A percentile compares a stretch with the other conserved stretches of the same genome.
Evolutionary conservation across 1,140 invertebrate genomes (phyloP).

Genomic region (Musca vetustissima): DNA sequence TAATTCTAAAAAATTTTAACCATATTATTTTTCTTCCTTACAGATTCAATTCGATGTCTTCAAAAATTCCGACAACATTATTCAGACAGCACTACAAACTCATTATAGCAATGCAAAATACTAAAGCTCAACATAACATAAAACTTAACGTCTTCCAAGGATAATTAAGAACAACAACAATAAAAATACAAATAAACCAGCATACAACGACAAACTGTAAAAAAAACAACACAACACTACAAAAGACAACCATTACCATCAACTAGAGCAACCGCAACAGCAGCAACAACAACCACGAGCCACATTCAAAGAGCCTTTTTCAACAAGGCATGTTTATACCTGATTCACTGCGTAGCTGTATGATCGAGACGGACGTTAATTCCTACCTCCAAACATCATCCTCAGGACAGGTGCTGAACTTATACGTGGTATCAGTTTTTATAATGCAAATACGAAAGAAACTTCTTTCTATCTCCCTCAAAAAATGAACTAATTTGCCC

Average conservation of each 20-base stretch:
- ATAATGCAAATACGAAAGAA: conserved; percentile 8
- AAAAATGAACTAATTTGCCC: background rate
- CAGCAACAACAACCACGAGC: no score
- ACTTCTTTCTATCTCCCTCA: background rate
- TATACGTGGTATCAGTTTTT: conserved; percentile 25
- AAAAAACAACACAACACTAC: no score
- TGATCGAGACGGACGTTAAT: conserved; percentile 81
- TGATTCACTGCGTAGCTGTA: conserved; percentile 76
- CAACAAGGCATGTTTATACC: conserved; percentile 75
- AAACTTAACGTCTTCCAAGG: background rate
- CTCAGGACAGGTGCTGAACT: conserved; percentile 70
- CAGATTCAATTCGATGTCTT: background rate
- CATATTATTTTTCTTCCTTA: background rate
- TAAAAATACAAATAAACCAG: background rate
- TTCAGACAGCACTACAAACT: no score
- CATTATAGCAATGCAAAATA: no score
- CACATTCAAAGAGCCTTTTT: background rate
- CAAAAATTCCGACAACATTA: background rate
- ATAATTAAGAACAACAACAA: background rate
- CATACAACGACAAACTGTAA: background rate
- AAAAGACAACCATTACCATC: conserved; percentile 4
- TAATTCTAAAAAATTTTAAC: no score
- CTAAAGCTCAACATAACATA: background rate
- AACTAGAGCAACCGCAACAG: no score
- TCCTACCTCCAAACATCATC: conserved; percentile 79